These are phyloP conservation scores for Uloborus plumipes DNA, from an alignment of 2,888 invertebrate genomes.

Conservation along the genomic window DNA sequence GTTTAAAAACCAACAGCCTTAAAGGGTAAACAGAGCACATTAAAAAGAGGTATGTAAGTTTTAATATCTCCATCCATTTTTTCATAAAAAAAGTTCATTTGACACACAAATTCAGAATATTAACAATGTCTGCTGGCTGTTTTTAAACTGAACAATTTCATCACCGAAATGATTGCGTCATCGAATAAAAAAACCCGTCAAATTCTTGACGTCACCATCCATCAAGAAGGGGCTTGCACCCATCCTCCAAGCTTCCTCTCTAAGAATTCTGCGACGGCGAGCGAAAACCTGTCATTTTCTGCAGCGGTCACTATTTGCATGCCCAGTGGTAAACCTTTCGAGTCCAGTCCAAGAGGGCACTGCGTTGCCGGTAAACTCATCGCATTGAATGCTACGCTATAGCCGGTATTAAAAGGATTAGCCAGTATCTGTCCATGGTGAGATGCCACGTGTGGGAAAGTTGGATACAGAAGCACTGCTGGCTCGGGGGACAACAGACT, in stretches of 20 bases:
- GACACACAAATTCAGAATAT: no score
- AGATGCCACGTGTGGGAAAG: constrained; percentile 41
- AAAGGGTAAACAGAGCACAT: background rate
- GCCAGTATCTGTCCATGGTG: constrained; percentile 52
- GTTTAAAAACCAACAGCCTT: background rate
- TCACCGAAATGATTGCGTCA: no score
- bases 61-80: background rate
- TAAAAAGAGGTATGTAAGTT: background rate
- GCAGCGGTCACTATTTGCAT: constrained; percentile 46
- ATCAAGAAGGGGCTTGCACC: constrained; percentile 20
- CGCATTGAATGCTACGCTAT: constrained; percentile 51
- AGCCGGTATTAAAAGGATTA: constrained; percentile 46
- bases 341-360: constrained; percentile 40
- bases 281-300: constrained; percentile 31
- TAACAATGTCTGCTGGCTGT: no score
- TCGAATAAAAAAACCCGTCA: background rate
- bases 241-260: constrained; percentile 52
- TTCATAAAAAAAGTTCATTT: background rate
- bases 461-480: constrained; percentile 47
- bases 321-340: constrained; percentile 34
- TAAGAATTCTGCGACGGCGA: constrained; percentile 36
- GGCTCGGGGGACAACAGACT: constrained; percentile 24
- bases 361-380: constrained; percentile 33
- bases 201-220: background rate
- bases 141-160: no score